Evolutionary conservation across 2,113 vertebrate genomes (phyloP).

Genomic region (Dasypus novemcinctus): DNA sequence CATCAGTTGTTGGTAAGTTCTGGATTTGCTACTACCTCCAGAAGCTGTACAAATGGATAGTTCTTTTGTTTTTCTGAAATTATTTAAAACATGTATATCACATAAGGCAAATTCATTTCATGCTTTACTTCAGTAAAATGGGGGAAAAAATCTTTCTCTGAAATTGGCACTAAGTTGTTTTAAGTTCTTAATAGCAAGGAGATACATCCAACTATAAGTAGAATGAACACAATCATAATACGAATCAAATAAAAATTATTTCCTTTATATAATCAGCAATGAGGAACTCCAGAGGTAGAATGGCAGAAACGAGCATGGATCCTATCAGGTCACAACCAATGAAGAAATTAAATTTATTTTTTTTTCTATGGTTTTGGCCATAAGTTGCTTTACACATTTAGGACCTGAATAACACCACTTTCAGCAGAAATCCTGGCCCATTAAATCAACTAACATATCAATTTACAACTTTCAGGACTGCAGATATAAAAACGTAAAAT

Average conservation of each 20-base stretch:
- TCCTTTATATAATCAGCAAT: slow-evolving; percentile 69
- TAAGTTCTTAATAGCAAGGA: slow-evolving; percentile 70
- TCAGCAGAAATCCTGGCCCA: slow-evolving; percentile 68
- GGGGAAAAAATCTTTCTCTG: slow-evolving; percentile 47
- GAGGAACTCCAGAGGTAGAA: slow-evolving; percentile 71
- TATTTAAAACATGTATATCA: slow-evolving; percentile 66
- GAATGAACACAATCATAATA: slow-evolving; percentile 75
- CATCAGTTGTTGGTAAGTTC: slow-evolving; percentile 56
- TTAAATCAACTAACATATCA: slow-evolving; percentile 72
- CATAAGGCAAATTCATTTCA: slow-evolving; percentile 73
- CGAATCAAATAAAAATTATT: slow-evolving; percentile 51
- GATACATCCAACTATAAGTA: slow-evolving; percentile 71
- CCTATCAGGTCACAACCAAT: slow-evolving; percentile 60
- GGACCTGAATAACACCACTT: slow-evolving; percentile 71
- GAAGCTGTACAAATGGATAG: slow-evolving; percentile 57
- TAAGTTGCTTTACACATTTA: slow-evolving; percentile 68
- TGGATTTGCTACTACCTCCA: slow-evolving; percentile 56
- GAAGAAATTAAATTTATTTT: slow-evolving; percentile 70
- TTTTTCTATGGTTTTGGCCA: slow-evolving; percentile 67
- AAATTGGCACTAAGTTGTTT: slow-evolving; percentile 66
- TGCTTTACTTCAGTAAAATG: slow-evolving; percentile 74
- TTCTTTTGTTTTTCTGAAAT: slow-evolving; percentile 61
- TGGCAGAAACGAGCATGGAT: slow-evolving; percentile 57
- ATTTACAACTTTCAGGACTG: slow-evolving; percentile 77
- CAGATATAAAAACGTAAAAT: slow-evolving; percentile 76